A percentile compares a stretch with the other conserved stretches of the same genome.
phyloP scores from a whole-genome alignment of 2,888 invertebrate species.

The Noctuana brunneofusca region DNA sequence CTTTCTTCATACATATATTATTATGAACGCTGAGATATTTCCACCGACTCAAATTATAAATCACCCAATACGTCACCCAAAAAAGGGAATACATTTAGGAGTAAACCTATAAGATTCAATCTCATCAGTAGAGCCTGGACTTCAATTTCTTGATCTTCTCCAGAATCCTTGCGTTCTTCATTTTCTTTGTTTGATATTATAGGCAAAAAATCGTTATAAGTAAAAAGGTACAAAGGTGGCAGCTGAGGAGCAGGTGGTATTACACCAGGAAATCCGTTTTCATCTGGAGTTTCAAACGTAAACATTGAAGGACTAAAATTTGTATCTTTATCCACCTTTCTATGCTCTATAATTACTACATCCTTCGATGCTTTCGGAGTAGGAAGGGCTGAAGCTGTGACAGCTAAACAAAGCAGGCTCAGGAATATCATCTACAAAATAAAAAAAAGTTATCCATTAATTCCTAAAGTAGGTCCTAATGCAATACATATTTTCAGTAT shows the following conservation, averaged over 20 bases:
- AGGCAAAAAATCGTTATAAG: neutral
- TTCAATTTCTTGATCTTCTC: neutral
- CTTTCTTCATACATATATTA: no score
- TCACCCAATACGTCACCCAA: neutral
- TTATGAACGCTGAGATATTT: no score
- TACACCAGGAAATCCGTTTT: slow-evolving; percentile 1
- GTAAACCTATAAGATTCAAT: neutral
- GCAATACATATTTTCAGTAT: no score
- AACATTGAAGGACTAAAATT: neutral
- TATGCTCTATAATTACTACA: neutral
- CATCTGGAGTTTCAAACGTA: neutral
- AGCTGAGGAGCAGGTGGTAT: slow-evolving; percentile 12
- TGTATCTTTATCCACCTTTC: neutral
- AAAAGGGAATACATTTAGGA: neutral
- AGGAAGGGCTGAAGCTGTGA: slow-evolving; percentile 49
- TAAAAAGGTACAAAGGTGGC: slow-evolving; percentile 11
- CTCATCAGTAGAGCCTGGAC: neutral
- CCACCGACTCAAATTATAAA: neutral
- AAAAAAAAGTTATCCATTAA: slow-evolving; percentile 24
- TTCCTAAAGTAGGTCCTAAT: no score
- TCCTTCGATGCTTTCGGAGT: slow-evolving; percentile 19
- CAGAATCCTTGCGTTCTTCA: slow-evolving; percentile 7
- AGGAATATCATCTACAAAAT: slow-evolving; percentile 52
- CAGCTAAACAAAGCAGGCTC: slow-evolving; percentile 49
- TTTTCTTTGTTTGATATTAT: slow-evolving; percentile 6